These are phyloP conservation scores for Teleiodes luculella DNA, from an alignment of 2,888 invertebrate genomes.

Conservation along the genomic window DNA sequence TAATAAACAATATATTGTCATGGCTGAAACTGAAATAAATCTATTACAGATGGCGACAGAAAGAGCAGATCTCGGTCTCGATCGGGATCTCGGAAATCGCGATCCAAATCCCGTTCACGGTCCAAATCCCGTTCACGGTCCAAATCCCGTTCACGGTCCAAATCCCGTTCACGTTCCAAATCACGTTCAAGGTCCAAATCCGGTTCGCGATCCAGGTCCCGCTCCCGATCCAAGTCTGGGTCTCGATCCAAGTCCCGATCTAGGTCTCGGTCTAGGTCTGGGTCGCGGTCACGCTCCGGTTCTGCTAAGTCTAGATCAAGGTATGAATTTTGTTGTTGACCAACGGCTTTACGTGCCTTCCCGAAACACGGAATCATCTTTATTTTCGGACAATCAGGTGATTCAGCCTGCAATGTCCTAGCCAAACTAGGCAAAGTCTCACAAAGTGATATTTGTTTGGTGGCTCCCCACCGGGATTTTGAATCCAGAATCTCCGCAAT, in stretches of 20 bases:
- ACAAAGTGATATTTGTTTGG: too few species aligned
- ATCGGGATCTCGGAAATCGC: conserved; percentile 47
- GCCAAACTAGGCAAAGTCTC: too few species aligned
- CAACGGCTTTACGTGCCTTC: too few species aligned
- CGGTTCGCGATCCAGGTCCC: conserved; percentile 31
- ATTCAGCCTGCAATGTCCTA: too few species aligned
- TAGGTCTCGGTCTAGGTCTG: conserved; percentile 34
- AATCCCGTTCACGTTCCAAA: conserved; percentile 26
- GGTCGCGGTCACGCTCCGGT: conserved; percentile 40
- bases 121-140: conserved; percentile 37
- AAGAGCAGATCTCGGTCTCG: conserved; percentile 27
- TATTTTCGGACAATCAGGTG: too few species aligned
- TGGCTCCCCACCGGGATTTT: too few species aligned
- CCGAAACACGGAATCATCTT: too few species aligned
- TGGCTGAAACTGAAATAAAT: too few species aligned
- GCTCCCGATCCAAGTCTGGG: conserved; percentile 41
- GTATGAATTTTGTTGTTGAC: conserved; percentile 27
- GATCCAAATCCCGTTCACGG: conserved; percentile 22
- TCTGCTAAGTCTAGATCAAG: conserved; percentile 44
- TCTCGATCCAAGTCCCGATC: conserved; percentile 39
- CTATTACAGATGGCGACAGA: conserved; percentile 15
- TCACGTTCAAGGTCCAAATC: conserved; percentile 26
- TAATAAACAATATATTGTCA: too few species aligned
- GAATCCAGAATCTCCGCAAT: too few species aligned
- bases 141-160: conserved; percentile 41